phyloP scores from a whole-genome alignment of 2,797 vertebrate genomes.

The Phataginus tricuspis region DNA sequence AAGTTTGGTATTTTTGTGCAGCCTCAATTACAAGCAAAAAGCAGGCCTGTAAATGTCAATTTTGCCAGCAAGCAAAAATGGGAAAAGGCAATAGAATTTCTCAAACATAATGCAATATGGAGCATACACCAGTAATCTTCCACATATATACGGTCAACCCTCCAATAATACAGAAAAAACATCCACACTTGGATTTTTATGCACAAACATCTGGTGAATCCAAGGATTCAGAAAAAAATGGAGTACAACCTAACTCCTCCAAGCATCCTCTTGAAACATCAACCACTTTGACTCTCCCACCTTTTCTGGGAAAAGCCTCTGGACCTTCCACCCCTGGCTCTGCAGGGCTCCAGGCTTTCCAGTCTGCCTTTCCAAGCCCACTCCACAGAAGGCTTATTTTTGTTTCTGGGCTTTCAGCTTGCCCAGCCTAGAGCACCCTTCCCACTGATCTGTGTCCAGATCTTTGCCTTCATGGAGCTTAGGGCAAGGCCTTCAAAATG shows the following conservation, averaged over 20 bases:
- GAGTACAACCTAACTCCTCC: not conserved
- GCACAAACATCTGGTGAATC: conserved; percentile 33
- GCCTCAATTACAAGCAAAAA: conserved; percentile 69
- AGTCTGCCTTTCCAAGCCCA: not conserved
- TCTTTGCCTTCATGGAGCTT: not conserved
- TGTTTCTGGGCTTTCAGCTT: not conserved
- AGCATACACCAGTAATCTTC: not conserved
- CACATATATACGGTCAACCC: conserved; percentile 53
- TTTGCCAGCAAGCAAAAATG: conserved; percentile 56
- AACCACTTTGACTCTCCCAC: not conserved
- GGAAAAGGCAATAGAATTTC: conserved; percentile 31
- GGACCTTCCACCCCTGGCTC: not conserved
- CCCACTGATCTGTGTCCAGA: not conserved
- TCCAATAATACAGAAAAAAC: conserved; percentile 24
- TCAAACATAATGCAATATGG: conserved; percentile 52
- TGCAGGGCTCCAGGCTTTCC: not conserved
- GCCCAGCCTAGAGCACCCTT: not conserved
- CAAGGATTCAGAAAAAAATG: conserved; percentile 19
- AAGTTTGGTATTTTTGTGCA: conserved; percentile 54
- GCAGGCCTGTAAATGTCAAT: conserved; percentile 54
- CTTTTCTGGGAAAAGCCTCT: not conserved
- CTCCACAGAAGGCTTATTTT: not conserved
- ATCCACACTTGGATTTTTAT: conserved; percentile 43
- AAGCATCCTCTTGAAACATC: conserved; percentile 8
- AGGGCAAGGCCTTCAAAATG: not conserved